Evolutionary conservation across 2,888 invertebrate species (phyloP).

Genomic region (Herminia tarsipennalis): DNA sequence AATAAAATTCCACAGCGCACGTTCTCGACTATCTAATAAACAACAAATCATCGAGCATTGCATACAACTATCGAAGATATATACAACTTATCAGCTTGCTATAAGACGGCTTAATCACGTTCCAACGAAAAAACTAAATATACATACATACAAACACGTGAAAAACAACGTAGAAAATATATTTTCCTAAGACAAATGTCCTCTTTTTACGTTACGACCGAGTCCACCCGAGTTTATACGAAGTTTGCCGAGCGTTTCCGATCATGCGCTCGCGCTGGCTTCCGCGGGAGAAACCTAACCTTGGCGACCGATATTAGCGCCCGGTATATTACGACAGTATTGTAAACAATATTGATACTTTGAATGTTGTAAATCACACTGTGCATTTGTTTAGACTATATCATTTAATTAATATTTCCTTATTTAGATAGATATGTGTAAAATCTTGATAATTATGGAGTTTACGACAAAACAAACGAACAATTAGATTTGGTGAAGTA

Average conservation of each 20-base stretch:
- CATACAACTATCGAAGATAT: constrained; percentile 10
- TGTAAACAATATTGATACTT: constrained; percentile 1
- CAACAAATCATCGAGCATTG: constrained; percentile 1
- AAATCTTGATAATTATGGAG: too few relatives aligned
- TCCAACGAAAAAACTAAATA: constrained; percentile 2
- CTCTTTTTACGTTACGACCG: constrained; percentile 28
- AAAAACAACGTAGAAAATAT: constrained; percentile 16
- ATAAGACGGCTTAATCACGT: constrained; percentile 4
- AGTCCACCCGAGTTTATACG: constrained; percentile 35
- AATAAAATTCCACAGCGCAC: constrained; percentile 6
- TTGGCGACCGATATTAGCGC: constrained; percentile 52
- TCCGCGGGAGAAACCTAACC: constrained; percentile 54
- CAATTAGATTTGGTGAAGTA: too few relatives aligned
- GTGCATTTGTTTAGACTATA: background rate
- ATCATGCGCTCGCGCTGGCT: constrained; percentile 30
- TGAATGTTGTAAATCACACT: background rate
- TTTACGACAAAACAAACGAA: too few relatives aligned
- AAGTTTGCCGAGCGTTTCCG: constrained; percentile 38
- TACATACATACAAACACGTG: constrained; percentile 8
- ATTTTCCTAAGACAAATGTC: constrained; percentile 15
- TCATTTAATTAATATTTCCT: background rate
- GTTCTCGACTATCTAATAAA: constrained; percentile 20
- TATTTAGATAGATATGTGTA: background rate
- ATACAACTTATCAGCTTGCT: background rate
- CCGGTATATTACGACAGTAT: constrained; percentile 14